Conservation (phyloP, 2,797 vertebrate species). For the Chanos chanos region DNA sequence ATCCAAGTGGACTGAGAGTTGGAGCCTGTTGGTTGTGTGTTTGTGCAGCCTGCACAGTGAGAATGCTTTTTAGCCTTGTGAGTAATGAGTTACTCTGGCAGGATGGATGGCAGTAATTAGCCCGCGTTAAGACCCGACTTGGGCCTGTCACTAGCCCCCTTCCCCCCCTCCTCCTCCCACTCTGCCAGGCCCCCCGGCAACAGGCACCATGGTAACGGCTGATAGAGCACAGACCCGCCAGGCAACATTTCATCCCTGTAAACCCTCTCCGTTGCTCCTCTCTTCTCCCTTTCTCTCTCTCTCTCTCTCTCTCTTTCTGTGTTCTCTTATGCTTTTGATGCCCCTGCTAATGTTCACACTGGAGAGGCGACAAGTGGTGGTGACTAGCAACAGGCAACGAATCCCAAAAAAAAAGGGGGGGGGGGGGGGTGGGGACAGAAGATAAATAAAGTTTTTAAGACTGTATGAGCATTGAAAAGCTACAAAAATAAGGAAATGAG, state of each 20-base stretch:
- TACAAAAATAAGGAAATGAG: too few species aligned
- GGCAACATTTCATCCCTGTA: not conserved
- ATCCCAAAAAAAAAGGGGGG: too few species aligned
- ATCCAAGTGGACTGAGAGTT: too few species aligned
- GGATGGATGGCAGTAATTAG: slow-evolving; percentile 31
- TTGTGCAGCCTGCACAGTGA: not conserved
- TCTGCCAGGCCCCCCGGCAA: slow-evolving; percentile 10
- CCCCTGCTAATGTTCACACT: too few species aligned
- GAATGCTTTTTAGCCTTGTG: too few species aligned
- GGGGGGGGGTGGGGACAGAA: too few species aligned
- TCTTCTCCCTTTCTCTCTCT: slow-evolving; percentile 9
- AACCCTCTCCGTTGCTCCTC: not conserved
- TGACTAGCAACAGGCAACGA: too few species aligned
- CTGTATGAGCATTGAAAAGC: too few species aligned
- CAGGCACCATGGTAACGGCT: slow-evolving; percentile 31
- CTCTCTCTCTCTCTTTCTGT: not conserved
- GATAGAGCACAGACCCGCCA: slow-evolving; percentile 19
- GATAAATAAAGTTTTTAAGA: too few species aligned
- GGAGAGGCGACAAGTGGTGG: too few species aligned
- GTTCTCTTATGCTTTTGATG: too few species aligned
- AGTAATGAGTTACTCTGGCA: not conserved
- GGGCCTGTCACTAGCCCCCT: slow-evolving; percentile 1
- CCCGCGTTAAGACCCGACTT: slow-evolving; percentile 18
- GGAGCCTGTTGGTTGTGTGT: not conserved
- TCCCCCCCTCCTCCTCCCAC: not conserved